Conservation (phyloP, 2,888 invertebrate species). For the Adelognathus sp. region DNA sequence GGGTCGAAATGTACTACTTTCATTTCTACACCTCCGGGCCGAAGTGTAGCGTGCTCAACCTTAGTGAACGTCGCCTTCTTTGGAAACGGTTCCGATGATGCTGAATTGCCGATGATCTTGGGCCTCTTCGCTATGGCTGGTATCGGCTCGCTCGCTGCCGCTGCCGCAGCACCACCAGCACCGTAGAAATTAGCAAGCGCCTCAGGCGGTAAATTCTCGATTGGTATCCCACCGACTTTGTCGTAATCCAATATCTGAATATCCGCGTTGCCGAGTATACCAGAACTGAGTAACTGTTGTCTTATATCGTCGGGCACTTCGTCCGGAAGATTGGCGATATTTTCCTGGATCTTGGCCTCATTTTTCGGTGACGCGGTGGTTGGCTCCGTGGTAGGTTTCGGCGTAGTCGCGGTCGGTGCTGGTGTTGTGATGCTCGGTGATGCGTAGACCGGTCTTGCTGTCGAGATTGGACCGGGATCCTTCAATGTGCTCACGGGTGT, state of each 20-base stretch:
- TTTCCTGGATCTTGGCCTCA: constrained; percentile 81
- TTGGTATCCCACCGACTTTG: constrained; percentile 92
- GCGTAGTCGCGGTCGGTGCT: constrained; percentile 81
- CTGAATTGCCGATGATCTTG: constrained; percentile 58
- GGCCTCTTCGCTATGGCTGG: constrained; percentile 84
- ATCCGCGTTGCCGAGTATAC: constrained; percentile 93
- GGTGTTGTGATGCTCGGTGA: constrained; percentile 79
- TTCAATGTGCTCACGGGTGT: constrained; percentile 73
- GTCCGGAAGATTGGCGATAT: constrained; percentile 86
- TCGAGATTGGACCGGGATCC: constrained; percentile 77
- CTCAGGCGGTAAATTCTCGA: constrained; percentile 92
- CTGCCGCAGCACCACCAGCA: constrained; percentile 90
- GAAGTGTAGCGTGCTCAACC: constrained; percentile 78
- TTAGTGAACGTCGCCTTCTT: constrained; percentile 68
- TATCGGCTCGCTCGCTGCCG: constrained; percentile 87
- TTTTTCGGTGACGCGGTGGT: constrained; percentile 82
- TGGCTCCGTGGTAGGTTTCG: constrained; percentile 82
- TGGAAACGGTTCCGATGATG: constrained; percentile 41
- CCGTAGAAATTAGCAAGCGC: constrained; percentile 93
- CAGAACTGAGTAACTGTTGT: constrained; percentile 91
- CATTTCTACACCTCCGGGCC: constrained; percentile 88
- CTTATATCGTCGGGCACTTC: constrained; percentile 94
- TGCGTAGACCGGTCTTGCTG: constrained; percentile 79
- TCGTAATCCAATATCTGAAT: constrained; percentile 94
- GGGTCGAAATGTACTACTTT: constrained; percentile 93